These are phyloP conservation scores for Cyrtodaria siliqua DNA, from an alignment of 2,888 invertebrate species.

Conservation along the genomic window DNA sequence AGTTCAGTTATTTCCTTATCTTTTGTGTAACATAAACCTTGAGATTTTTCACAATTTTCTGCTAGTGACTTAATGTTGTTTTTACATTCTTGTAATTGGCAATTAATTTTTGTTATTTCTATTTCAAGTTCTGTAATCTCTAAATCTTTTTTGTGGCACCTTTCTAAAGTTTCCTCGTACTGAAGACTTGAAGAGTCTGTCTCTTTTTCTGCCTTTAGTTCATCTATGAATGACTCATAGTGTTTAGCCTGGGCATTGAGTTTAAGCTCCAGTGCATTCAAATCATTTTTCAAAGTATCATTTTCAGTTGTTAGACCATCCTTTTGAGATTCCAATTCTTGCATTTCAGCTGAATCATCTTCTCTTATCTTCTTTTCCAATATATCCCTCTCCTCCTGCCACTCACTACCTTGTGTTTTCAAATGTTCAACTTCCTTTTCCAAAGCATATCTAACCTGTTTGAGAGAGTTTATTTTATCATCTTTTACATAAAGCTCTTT, in stretches of 20 bases:
- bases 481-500: conserved; percentile 50
- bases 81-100: conserved; percentile 65
- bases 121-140: conserved; percentile 67
- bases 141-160: conserved; percentile 70
- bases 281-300: conserved; percentile 41
- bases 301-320: conserved; percentile 1
- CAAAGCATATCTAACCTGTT: conserved; percentile 31
- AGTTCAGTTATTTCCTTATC: conserved; percentile 15
- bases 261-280: conserved; percentile 39
- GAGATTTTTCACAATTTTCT: conserved; percentile 58
- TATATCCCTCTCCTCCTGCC: neutral
- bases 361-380: conserved; percentile 11
- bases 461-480: conserved; percentile 28
- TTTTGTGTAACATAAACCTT: conserved; percentile 35
- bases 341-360: conserved; percentile 9
- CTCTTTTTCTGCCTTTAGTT: conserved; percentile 67
- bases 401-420: neutral
- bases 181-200: conserved; percentile 63
- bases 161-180: conserved; percentile 63
- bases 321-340: conserved; percentile 7
- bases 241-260: conserved; percentile 64
- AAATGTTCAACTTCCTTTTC: conserved; percentile 40
- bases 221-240: conserved; percentile 71
- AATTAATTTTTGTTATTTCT: conserved; percentile 49
- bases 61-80: conserved; percentile 61